Conservation (phyloP, 2,888 invertebrate genomes). For the Cephonodes hylas region DNA sequence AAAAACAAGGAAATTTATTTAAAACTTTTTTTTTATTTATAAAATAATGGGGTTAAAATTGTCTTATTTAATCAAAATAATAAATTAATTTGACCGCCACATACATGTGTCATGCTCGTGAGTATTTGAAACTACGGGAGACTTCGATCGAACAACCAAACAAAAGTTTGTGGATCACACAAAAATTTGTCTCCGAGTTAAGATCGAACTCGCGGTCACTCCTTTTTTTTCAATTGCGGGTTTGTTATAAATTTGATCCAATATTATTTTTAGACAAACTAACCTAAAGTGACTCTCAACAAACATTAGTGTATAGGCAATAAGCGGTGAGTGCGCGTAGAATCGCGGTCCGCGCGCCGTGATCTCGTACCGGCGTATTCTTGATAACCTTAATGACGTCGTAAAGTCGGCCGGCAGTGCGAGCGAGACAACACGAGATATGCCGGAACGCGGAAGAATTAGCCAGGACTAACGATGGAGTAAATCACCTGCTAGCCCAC, state of each 20-base stretch:
- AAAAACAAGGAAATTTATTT: no score
- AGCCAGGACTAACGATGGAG: constrained; percentile 67
- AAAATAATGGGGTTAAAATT: no score
- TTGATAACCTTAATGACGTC: constrained; percentile 76
- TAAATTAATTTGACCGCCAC: no score
- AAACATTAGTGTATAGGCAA: neutral
- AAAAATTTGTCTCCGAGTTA: no score
- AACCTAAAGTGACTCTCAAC: neutral
- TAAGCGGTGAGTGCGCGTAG: neutral
- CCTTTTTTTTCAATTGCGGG: no score
- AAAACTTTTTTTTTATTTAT: no score
- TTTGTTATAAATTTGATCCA: neutral
- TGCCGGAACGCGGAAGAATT: constrained; percentile 76
- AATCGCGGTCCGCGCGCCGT: constrained; percentile 32
- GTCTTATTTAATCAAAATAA: no score
- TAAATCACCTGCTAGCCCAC: constrained; percentile 68
- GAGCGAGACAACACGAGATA: constrained; percentile 55
- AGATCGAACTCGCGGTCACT: no score
- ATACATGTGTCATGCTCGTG: no score
- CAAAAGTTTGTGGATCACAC: no score
- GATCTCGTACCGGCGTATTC: constrained; percentile 43
- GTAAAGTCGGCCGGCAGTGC: constrained; percentile 61
- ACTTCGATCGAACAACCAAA: no score
- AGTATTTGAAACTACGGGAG: no score
- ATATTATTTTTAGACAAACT: neutral